Base-by-base conservation (phyloP, 2,797 vertebrate genomes). In the Myoxocephalus aenaeus region DNA sequence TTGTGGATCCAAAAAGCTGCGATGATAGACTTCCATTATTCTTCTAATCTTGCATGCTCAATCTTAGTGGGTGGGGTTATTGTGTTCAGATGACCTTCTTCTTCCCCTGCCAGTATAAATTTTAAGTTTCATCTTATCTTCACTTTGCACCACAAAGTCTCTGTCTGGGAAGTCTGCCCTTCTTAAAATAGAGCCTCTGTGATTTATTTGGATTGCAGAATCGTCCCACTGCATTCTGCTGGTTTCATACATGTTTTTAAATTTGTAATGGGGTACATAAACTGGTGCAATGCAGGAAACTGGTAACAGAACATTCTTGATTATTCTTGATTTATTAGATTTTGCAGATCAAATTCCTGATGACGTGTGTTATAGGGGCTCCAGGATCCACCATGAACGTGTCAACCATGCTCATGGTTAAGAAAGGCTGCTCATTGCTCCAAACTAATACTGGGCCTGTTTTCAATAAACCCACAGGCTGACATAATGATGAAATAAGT, bases 401-500 rank as follows among this genome's bases (percentile, higher is more conserved):
- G 2, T 38, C 78, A 77, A 72, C 54, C 3, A 18, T 34, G 57
- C 34, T 79, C 50, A 57, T 59, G 73, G 34, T 73, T 51, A 56
- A 25, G 2, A 6, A 79, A 79, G 65, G 50, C 67, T 25, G 53
- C 65, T 57, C 75, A 13, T 38, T 56, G 40, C 75, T 82, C 63
- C 79, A 77, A 74, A 86, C 83, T 77, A 89, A 80, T 82, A 76
- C 70, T 65, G 58, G 68, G 85, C 73, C 87, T 93, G 90, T 67
- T 92, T 87, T 87, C 77, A 92, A 92, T 94, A 81, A 90, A 76
- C 67, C 88, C 76, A 77, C 80, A 83, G 77, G 66, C 80, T 87
- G 88, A 88, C 86, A 87, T 65, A 77, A 90, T 85, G 80, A 86
- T 87, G 67, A 90, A 90, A 87, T 89, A 89, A 92, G 50, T 88